phyloP scores from a whole-genome alignment of 2,797 vertebrate genomes.

The Oreonectes daqikongensis region DNA sequence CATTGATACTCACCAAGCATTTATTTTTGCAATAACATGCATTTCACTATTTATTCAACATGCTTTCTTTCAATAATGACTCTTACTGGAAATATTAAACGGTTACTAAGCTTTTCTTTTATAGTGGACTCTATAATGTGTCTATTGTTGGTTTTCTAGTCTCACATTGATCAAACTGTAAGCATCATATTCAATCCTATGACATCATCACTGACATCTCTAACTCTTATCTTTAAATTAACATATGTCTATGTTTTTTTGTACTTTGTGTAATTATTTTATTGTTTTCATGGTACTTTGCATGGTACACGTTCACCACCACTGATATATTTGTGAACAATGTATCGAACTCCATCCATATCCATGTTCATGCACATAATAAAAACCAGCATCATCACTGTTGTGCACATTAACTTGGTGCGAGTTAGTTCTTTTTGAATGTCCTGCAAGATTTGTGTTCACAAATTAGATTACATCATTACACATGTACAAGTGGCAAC shows the following conservation, averaged over 20 bases:
- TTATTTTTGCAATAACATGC: neutral
- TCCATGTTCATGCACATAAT: conserved; percentile 46
- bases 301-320: conserved; percentile 11
- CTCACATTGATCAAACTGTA: neutral
- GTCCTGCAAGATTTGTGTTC: neutral
- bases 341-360: conserved; percentile 23
- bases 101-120: neutral
- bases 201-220: conserved; percentile 11
- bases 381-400: conserved; percentile 13
- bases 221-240: conserved; percentile 3
- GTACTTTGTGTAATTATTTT: neutral
- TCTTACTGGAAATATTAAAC: neutral
- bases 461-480: no score
- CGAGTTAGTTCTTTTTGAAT: no score
- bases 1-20: neutral
- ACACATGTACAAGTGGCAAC: no score
- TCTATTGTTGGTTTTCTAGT: neutral
- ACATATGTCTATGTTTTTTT: neutral
- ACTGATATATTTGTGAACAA: neutral
- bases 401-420: conserved; percentile 29
- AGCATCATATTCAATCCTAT: neutral
- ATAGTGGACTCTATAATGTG: neutral
- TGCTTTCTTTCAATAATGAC: neutral
- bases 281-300: conserved; percentile 1
- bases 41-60: neutral